Evolutionary conservation across 2,797 vertebrate species (phyloP).

Genomic region (Neosilurus mollespiculum): DNA sequence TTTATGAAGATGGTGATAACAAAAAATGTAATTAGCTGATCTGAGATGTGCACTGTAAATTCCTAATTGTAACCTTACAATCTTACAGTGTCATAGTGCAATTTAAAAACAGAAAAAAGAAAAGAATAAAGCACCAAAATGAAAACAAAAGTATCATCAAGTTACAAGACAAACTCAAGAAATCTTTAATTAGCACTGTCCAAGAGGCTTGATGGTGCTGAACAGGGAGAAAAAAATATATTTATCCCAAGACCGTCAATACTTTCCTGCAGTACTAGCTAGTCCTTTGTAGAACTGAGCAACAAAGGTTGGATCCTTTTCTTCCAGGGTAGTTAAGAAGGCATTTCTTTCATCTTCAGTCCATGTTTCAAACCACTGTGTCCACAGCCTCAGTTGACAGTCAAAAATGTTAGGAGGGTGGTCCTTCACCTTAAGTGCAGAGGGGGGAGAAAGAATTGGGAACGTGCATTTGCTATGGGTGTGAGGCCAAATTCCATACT

Average conservation of each 20-base stretch:
- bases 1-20: too few species aligned
- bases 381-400: constrained; percentile 89
- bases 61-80: too few species aligned
- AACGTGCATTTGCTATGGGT: background rate
- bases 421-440: constrained; percentile 72
- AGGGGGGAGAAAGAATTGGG: constrained; percentile 9
- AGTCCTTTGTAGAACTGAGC: constrained; percentile 81
- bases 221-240: background rate
- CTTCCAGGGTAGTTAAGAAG: constrained; percentile 81
- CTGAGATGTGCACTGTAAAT: too few species aligned
- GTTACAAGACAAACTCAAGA: too few species aligned
- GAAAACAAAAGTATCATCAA: too few species aligned
- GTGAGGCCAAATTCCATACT: background rate
- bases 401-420: constrained; percentile 84
- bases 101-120: too few species aligned
- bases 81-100: too few species aligned
- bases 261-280: constrained; percentile 79
- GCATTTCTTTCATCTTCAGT: constrained; percentile 84
- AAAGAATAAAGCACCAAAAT: too few species aligned
- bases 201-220: too few species aligned
- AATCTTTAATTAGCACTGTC: too few species aligned
- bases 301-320: constrained; percentile 78
- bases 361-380: constrained; percentile 91
- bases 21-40: too few species aligned
- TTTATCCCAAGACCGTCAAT: constrained; percentile 60